Evolutionary conservation across 2,888 invertebrate genomes (phyloP), one percentile per base, ranked within the genome.

Genomic region (Hedya salicella): DNA sequence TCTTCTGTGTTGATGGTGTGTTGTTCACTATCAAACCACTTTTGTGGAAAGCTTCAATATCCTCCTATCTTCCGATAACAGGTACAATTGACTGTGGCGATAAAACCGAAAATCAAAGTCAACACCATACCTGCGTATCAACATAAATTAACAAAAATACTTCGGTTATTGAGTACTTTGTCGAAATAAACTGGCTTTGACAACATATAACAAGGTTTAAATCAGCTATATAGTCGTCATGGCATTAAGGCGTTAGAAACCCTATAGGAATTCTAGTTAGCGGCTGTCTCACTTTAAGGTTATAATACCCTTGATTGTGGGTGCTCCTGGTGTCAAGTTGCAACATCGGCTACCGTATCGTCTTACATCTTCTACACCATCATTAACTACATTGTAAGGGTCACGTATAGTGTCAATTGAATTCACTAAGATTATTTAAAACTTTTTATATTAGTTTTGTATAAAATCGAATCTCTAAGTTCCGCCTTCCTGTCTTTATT

Each of bases 261-360:
- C 81, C 70, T 77, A 75, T 73, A 80, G 75, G 70, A 77, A 76
- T 79, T 74, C 78, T 71, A 72, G 75, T 62, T 76, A 75, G 70
- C 73, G 73, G 72, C 81, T 82, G 76, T 81, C 75, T 74, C 78
- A 79, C 73, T 75, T 78, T 76, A 77, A 69, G 73, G 80, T 78
- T 78, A 83, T 76, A 75, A 70, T 75, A 82, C 40, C 48, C 60
- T 52, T 53, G 52, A 53, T 50, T 40, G 52, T 25, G 52, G 48
- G 53, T 40, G 19, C 49, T 21, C 40, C 36, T 25, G 60, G 81
- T 81, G 72, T 83, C 77, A 72, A 69, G 71, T 83, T 83, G 78
- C 84, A 77, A 72, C 73, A 69, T 73, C 69, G 71, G 64, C 72
- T 68, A 72, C 60, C 73, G 73, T 76, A 81, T 84, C 78, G 74